Evolutionary conservation across 2,797 vertebrate genomes (phyloP).

Genomic region (Myoxocephalus aenaeus): DNA sequence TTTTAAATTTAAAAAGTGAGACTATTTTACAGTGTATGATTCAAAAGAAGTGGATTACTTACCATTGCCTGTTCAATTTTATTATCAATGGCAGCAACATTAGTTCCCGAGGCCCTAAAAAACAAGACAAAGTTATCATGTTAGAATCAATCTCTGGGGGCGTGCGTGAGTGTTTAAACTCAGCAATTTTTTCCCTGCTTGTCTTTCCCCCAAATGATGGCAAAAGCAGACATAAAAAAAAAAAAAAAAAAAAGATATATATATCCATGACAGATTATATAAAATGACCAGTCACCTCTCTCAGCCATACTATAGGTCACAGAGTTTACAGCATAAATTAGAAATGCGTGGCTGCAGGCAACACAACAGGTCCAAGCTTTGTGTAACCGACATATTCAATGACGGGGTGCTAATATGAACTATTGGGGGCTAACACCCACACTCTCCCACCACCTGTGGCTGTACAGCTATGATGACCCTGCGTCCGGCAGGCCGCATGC

Average conservation of each 20-base stretch:
- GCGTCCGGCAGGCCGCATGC: background rate
- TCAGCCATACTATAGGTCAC: constrained; percentile 11
- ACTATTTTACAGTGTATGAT: background rate
- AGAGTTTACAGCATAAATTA: background rate
- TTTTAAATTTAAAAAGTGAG: background rate
- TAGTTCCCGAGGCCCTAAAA: constrained; percentile 94
- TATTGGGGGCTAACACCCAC: background rate
- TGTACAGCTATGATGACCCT: no score
- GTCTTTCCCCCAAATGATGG: background rate
- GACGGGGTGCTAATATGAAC: background rate
- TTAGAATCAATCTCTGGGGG: constrained; percentile 5
- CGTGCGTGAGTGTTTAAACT: no score
- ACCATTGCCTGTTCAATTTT: constrained; percentile 99
- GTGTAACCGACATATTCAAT: background rate
- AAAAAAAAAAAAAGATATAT: no score
- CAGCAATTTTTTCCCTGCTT: no score
- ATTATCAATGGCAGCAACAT: constrained; percentile 99
- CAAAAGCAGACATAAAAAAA: background rate
- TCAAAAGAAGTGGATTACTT: constrained; percentile 76
- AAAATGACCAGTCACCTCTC: constrained; percentile 26
- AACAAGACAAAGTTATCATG: constrained; percentile 13
- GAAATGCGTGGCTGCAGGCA: background rate
- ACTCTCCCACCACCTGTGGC: background rate
- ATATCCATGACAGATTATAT: constrained; percentile 20
- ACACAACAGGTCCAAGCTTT: background rate